phyloP scores from a whole-genome alignment of 2,888 invertebrate genomes.

The Ferdinandea cuprea region DNA sequence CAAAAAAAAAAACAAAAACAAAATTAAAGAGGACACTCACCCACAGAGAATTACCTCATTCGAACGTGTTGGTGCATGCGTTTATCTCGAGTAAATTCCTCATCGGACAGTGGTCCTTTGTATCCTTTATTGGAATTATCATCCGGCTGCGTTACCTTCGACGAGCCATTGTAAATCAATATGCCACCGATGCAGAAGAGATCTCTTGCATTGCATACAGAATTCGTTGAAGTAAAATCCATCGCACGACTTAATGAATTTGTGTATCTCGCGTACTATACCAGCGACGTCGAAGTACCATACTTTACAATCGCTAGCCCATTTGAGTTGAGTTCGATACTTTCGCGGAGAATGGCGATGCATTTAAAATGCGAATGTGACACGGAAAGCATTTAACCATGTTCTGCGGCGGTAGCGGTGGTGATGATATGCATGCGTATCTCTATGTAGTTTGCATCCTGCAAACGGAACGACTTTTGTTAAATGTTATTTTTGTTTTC shows the following conservation, averaged over 20 bases:
- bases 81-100: slow-evolving; percentile 30
- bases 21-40: slow-evolving; percentile 3
- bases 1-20: slow-evolving; percentile 15
- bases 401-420: slow-evolving; percentile 24
- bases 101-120: neutral
- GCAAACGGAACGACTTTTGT: slow-evolving; percentile 34
- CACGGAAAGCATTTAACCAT: slow-evolving; percentile 45
- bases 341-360: slow-evolving; percentile 16
- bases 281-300: neutral
- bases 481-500: neutral
- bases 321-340: slow-evolving; percentile 13
- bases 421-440: slow-evolving; percentile 22
- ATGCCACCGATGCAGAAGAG: slow-evolving; percentile 26
- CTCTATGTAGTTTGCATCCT: slow-evolving; percentile 39
- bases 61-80: slow-evolving; percentile 33
- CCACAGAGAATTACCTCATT: slow-evolving; percentile 22
- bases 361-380: slow-evolving; percentile 25
- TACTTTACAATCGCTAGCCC: neutral
- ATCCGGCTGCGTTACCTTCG: slow-evolving; percentile 36
- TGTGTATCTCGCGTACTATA: slow-evolving; percentile 33
- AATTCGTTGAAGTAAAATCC: slow-evolving; percentile 45
- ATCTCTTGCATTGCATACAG: slow-evolving; percentile 24
- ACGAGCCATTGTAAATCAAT: slow-evolving; percentile 36
- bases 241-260: slow-evolving; percentile 63
- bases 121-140: slow-evolving; percentile 43